Base-by-base conservation (phyloP, 2,797 vertebrate genomes). In the Falco cherrug region DNA sequence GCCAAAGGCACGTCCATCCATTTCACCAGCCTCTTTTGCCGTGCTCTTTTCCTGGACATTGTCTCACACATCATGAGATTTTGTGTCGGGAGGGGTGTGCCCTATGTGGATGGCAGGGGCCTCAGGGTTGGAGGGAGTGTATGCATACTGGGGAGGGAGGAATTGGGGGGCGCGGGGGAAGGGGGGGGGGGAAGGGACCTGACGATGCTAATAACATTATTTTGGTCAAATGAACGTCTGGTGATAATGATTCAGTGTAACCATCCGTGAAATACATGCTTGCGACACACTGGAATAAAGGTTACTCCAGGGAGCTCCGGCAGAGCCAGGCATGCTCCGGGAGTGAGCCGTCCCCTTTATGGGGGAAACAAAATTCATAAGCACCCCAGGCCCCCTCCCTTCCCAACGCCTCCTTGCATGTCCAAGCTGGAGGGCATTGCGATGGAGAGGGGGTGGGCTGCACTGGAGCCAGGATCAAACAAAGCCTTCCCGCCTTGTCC, bases 171-270 rank as follows among this genome's bases (percentile, higher is more conserved):
- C 16, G 41, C 39, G 13, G 39, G 39, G 39, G 41, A 41, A 39
- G 41, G 80, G 88, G 81, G 84, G 39, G 77, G n/a, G n/a, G n/a
- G n/a, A 41, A 95, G 96, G 93, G 97, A 97, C 94, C 96, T 91
- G 95, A 94, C 26, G 80, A 98, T 96, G 98, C 96, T 98, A 97
- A 98, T 98, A 97, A 96, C 94, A 95, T 97, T 96, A 96, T 97
- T 97, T 97, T 97, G 96, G 95, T 97, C 97, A 98, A 98, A 98
- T 95, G 96, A 98, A 96, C 84, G 96, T 96, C 96, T 80, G 81
- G 92, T 98, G 97, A 98, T 98, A 98, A 98, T 98, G 98, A 98
- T 98, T 98, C 96, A 92, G 97, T 98, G 97, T 98, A 98, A 98
- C 98, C 98, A 98, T 98, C 98, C 98, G 95, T 98, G 98, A 98